phyloP scores from a whole-genome alignment of 2,113 vertebrate genomes.

The Zosterops pallidus region DNA sequence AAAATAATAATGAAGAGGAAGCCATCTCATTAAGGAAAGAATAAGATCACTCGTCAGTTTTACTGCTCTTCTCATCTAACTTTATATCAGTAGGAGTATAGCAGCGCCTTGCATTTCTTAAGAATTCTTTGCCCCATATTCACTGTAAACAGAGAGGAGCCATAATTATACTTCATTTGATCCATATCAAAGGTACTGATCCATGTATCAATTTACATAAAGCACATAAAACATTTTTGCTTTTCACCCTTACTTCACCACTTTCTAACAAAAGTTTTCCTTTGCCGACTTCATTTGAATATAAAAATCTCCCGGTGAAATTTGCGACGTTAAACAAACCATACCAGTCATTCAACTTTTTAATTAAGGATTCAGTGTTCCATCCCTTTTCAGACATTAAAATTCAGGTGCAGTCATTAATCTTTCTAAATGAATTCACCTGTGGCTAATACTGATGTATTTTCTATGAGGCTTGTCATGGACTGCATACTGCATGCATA shows the following conservation, averaged over 20 bases:
- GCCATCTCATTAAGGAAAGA: slow-evolving; percentile 69
- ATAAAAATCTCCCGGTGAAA: slow-evolving; percentile 78
- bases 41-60: slow-evolving; percentile 64
- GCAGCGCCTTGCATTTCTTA: slow-evolving; percentile 32
- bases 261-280: slow-evolving; percentile 71
- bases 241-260: slow-evolving; percentile 72
- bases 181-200: slow-evolving; percentile 81
- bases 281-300: slow-evolving; percentile 77
- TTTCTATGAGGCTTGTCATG: slow-evolving; percentile 88
- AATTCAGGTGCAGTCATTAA: slow-evolving; percentile 89
- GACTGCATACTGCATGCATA: slow-evolving; percentile 81
- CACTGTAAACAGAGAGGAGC: slow-evolving; percentile 71
- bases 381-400: slow-evolving; percentile 85
- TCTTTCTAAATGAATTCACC: slow-evolving; percentile 91
- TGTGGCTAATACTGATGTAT: slow-evolving; percentile 90
- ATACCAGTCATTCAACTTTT: slow-evolving; percentile 85
- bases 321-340: slow-evolving; percentile 87
- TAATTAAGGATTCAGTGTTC: slow-evolving; percentile 88
- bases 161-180: slow-evolving; percentile 77
- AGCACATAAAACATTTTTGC: slow-evolving; percentile 75
- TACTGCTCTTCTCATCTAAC: slow-evolving; percentile 46
- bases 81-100: slow-evolving; percentile 32
- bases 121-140: slow-evolving; percentile 56
- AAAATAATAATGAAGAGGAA: slow-evolving; percentile 76
- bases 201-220: slow-evolving; percentile 79